Conservation (phyloP, 2,113 vertebrate species). For the Ciconia boyciana region DNA sequence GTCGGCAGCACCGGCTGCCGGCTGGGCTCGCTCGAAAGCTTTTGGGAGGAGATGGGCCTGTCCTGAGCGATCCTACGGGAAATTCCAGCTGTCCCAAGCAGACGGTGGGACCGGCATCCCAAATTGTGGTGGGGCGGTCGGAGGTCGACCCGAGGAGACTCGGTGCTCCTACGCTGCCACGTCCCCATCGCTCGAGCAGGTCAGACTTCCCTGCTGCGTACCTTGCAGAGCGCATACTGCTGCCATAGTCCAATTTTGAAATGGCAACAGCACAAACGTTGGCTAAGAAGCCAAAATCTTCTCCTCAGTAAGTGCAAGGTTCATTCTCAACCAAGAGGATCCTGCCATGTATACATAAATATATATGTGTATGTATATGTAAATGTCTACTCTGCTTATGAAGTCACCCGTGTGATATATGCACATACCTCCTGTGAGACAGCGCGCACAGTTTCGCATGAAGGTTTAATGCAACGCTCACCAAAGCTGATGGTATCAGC, state of each 20-base stretch:
- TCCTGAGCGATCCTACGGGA: background rate
- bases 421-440: fast-evolving
- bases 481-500: background rate
- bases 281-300: background rate
- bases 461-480: background rate
- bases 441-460: fast-evolving
- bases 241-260: background rate
- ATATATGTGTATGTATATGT: fast-evolving
- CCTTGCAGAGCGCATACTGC: background rate
- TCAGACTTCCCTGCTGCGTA: fast-evolving
- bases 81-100: background rate
- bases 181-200: background rate
- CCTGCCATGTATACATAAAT: no score
- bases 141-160: background rate
- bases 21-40: background rate
- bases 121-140: fast-evolving
- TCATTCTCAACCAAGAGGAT: background rate
- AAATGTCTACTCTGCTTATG: background rate
- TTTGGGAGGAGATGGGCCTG: background rate
- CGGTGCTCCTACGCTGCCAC: fast-evolving
- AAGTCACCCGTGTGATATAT: fast-evolving
- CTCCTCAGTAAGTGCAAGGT: fast-evolving
- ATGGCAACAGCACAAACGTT: fast-evolving
- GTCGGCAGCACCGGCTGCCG: background rate
- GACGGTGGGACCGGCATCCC: background rate